Base-by-base conservation (phyloP, 2,113 vertebrate species). In the Falco punctatus region DNA sequence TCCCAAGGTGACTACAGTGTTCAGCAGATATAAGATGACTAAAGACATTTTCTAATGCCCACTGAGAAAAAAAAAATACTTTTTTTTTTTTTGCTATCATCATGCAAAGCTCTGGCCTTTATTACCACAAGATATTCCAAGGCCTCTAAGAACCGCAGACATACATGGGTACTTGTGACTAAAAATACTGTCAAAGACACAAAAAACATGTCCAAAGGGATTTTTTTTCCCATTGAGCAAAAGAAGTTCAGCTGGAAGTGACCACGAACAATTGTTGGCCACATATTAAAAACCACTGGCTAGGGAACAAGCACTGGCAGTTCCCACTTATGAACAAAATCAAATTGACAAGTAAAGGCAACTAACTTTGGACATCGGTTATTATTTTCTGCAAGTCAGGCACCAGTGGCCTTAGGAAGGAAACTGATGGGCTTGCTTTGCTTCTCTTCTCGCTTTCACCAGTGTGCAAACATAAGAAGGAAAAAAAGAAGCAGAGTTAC, bases 11-110 rank as follows among this genome's bases (percentile, higher is more conserved):
- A 95, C 92, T 94, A 73, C 57, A 93, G 77, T 46, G 58, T 65
- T 96, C 86, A 90, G 86, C 62, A 95, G 92, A 92, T 21, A 91
- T 40, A 96, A 97, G 78, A 96, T 62, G 78, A 81, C 82, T 97
- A 79, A 86, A 96, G 94, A 95, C 96, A 96, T 91, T 96, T 92
- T 61, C 52, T 61, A 46, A 88, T 62, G 52, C 16, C 49, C 69
- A 54, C 58, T 55, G 59, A 89, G 62, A n/a, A 55, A 86, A 66
- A 66, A 66, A 81, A 95, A 78, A 75, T 21, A 13, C 42, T 71
- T 52, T 95, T 82, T 20, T 38, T 38, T 38, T 7, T 27, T 86
- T 72, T 90, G 44, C 71, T 85, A 48, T 81, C 78, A 52, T 58
- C 61, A 15, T 57, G 74, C 30, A 71, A 78, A 82, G 19, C 48